Evolutionary conservation across 1,140 invertebrate genomes (phyloP), one percentile per base, ranked within the genome.

Genomic region (Leptinotarsa lineolata): DNA sequence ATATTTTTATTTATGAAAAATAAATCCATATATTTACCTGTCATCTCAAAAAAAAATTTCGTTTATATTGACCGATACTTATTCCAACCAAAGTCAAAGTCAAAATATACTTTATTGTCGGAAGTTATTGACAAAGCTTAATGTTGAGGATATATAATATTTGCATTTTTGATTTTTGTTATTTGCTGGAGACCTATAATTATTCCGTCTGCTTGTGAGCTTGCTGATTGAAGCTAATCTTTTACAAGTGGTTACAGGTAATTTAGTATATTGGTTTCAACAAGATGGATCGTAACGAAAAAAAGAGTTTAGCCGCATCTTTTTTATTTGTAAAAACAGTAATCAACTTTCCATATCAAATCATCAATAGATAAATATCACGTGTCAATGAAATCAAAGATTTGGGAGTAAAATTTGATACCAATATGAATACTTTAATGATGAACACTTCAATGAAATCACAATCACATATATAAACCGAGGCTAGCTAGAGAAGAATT

Each of bases 391-490:
- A n/a, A n/a, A n/a, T n/a, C n/a, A n/a, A n/a, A n/a, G n/a, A n/a
- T n/a, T n/a, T n/a, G 6, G n/a, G n/a, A 60, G n/a, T 60, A 60
- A 60, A 60, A 60, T 4, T 60, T 60, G 59, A 60, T 21, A 60
- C 59, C 59, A 60, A 60, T 8, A 5, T 60, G 6, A 60, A 6
- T n/a, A n/a, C n/a, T n/a, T n/a, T 6, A 8, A 8, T 60, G 59
- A 60, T 60, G 4, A 60, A 60, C 59, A 60, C 21, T 8, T 60
- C n/a, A 60, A 60, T 60, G 59, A 60, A 60, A 60, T 60, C 21
- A 60, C 59, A 60, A 60, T n/a, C 59, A 60, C 59, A n/a, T n/a
- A 18, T 60, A 60, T 60, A 60, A 60, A 60, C n/a, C n/a, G 59
- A n/a, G 59, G n/a, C 59, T 60, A 60, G n/a, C 21, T 60, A 60